Base-by-base conservation (phyloP, 2,888 invertebrate genomes). In the Melinaea menophilus region DNA sequence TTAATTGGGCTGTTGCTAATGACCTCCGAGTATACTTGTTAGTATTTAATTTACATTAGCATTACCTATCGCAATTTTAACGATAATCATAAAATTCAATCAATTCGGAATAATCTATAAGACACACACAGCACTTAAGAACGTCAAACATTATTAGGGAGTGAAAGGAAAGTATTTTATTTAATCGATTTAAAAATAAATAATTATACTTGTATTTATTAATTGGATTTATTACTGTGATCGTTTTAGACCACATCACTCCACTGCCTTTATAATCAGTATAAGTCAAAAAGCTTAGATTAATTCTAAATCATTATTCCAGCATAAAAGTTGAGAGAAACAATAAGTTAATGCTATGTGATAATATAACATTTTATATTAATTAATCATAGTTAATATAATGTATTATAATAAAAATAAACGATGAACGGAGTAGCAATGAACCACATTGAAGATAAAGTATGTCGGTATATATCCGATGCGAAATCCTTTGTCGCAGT, bases 61-160 rank as follows among this genome's bases (percentile, higher is more conserved):
- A 58, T 76, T 72, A 78, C 80, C 81, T 82, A 83, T 82, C 81
- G 79, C 80, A 65, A 69, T 70, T 72, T 78, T 75, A 73, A 75
- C 84, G 73, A 86, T 84, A 84, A 87, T 85, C 87, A 85, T 88
- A 88, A 87, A 88, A 76, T 80, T 79, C 80, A 86, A 86, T 85
- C 81, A 74, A 77, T 81, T 78, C 75, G 71, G 78, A 78, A 80
- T 84, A 84, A 84, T 82, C 79, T 75, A 76, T 76, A 76, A 75
- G 62, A 66, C 72, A 85, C 84, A 85, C 75, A 84, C 81, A 62
- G 81, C 31, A 64, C 11, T 62, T 7, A 55, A 70, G 73, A 67
- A 71, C 69, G 56, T 61, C 66, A 62, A 74, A 69, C 75, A 68
- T 72, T 71, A 65, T 9, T 9, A 9, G 9, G 11, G 37, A 5